phyloP scores from a whole-genome alignment of 2,113 vertebrate species.

The Strix uralensis region DNA sequence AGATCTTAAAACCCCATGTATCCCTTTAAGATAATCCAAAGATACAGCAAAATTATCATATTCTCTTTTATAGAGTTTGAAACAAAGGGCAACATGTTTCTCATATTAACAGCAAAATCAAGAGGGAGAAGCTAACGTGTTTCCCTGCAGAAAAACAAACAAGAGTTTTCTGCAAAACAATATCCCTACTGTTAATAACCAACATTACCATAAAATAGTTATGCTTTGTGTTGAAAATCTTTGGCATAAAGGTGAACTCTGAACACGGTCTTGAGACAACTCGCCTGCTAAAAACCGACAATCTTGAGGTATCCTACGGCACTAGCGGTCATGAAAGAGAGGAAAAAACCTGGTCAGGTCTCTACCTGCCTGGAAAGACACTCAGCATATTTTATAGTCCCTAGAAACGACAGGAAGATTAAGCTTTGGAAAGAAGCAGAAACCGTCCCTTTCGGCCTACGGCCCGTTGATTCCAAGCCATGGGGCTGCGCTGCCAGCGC shows the following conservation, averaged over 20 bases:
- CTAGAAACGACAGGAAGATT: accelerated
- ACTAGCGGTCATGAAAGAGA: accelerated
- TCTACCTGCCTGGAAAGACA: neutral
- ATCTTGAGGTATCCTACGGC: accelerated
- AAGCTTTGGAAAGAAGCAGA: accelerated
- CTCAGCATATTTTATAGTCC: accelerated
- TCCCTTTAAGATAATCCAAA: neutral
- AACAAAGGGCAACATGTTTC: neutral
- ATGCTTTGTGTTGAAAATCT: accelerated
- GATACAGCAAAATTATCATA: neutral
- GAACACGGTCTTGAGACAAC: neutral
- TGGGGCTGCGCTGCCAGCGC: neutral
- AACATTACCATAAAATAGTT: neutral
- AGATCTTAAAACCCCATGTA: neutral
- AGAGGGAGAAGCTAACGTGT: accelerated
- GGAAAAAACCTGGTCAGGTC: neutral
- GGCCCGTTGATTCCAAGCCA: neutral
- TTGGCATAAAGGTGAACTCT: neutral
- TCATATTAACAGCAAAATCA: neutral
- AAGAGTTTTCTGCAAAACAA: neutral
- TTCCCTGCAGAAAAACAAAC: neutral
- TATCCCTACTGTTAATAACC: neutral
- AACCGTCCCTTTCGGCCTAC: accelerated
- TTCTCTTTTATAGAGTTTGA: too few species aligned
- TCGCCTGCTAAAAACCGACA: accelerated